Conservation (phyloP, 2,797 vertebrate genomes). For the Spheniscus humboldti region DNA sequence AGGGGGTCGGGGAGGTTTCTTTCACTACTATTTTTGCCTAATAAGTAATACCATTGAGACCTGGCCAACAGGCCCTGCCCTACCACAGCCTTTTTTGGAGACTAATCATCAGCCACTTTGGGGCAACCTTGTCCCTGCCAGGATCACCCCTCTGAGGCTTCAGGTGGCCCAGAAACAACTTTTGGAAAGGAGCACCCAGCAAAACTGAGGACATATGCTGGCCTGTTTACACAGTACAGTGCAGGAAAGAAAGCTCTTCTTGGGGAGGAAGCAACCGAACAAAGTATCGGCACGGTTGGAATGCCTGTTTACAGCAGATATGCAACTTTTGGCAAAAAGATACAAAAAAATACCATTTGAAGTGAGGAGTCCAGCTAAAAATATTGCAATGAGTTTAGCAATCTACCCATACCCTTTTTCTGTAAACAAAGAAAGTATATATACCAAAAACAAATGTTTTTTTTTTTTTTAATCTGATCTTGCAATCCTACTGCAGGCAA, state of each 20-base stretch:
- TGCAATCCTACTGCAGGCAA: neutral
- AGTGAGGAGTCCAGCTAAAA: neutral
- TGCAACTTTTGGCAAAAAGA: conserved; percentile 11
- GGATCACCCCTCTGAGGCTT: neutral
- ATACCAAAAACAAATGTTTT: neutral
- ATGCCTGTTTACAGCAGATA: conserved; percentile 13
- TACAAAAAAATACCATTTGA: neutral
- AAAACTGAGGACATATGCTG: neutral
- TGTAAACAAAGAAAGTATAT: conserved; percentile 6
- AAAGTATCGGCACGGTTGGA: neutral
- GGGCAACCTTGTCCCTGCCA: neutral
- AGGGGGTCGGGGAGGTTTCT: neutral
- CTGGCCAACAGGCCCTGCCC: neutral
- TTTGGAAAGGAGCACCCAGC: neutral
- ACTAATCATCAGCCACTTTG: neutral
- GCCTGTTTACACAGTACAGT: neutral
- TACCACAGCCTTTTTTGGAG: neutral
- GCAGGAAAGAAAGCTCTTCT: neutral
- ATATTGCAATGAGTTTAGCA: neutral
- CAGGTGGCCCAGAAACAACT: neutral
- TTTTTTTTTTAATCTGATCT: neutral
- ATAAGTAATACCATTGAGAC: neutral
- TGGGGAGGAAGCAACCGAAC: neutral
- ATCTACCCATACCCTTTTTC: neutral
- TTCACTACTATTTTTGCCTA: neutral